A percentile compares a stretch with the other conserved stretches of the same genome.
phyloP scores from a whole-genome alignment of 2,113 vertebrate genomes.

The Datnioides undecimradiatus region DNA sequence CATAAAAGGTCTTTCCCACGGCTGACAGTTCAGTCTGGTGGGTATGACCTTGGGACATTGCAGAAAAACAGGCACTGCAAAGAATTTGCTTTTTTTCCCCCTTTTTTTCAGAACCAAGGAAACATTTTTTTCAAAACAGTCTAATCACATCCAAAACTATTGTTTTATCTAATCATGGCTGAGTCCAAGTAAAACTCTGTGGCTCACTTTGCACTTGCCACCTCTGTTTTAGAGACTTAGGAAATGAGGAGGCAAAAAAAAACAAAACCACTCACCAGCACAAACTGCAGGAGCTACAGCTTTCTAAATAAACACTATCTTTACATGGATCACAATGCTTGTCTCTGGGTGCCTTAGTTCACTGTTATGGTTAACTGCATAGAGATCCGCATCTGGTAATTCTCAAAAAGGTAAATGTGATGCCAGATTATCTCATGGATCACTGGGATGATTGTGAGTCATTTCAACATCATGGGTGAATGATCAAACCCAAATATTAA shows the following conservation, averaged over 20 bases:
- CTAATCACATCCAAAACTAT: neutral
- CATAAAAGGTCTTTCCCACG: conserved; percentile 72
- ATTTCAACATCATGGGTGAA: neutral
- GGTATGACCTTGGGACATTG: conserved; percentile 40
- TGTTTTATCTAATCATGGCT: neutral
- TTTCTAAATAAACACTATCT: neutral
- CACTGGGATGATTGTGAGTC: no score
- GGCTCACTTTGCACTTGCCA: no score
- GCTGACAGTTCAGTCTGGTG: conserved; percentile 45
- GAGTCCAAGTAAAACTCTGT: neutral
- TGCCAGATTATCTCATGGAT: no score
- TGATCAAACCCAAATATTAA: neutral
- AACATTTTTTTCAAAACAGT: neutral
- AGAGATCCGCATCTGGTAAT: no score
- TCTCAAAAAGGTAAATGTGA: no score
- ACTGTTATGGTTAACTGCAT: no score
- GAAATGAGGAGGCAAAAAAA: no score
- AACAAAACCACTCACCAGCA: no score
- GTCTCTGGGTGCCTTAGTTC: no score
- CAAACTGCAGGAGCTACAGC: neutral
- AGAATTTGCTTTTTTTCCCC: neutral
- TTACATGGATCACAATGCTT: no score
- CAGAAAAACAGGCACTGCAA: conserved; percentile 36
- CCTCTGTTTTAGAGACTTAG: no score
- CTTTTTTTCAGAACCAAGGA: no score